Evolutionary conservation across 2,888 invertebrate genomes (phyloP).

Genomic region (Hanleya hanleyi): DNA sequence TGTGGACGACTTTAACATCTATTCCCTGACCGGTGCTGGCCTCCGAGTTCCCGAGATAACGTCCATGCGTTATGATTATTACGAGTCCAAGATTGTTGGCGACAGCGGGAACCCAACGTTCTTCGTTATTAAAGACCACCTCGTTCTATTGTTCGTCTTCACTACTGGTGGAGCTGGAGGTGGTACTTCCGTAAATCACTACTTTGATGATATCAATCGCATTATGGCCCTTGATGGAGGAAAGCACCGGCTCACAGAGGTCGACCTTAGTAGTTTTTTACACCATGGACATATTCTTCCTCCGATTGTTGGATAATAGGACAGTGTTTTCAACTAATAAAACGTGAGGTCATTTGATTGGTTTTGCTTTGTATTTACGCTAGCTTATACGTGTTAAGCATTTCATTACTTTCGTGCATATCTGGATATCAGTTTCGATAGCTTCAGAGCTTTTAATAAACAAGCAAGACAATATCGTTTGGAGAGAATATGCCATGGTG

Average conservation of each 20-base stretch:
- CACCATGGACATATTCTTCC: too few relatives aligned
- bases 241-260: constrained; percentile 43
- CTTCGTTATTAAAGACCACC: constrained; percentile 45
- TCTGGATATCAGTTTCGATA: too few relatives aligned
- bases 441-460: too few relatives aligned
- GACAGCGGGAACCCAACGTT: constrained; percentile 58
- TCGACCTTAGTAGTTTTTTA: constrained; percentile 40
- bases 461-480: too few relatives aligned
- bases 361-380: too few relatives aligned
- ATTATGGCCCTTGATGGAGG: constrained; percentile 45
- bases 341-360: too few relatives aligned
- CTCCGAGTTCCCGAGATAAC: constrained; percentile 15
- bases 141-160: constrained; percentile 51
- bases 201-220: constrained; percentile 47
- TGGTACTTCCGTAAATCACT: constrained; percentile 46
- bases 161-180: constrained; percentile 51
- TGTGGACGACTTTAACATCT: constrained; percentile 41
- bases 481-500: too few relatives aligned
- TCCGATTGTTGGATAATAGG: too few relatives aligned
- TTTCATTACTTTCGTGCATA: too few relatives aligned
- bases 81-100: constrained; percentile 48
- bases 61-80: constrained; percentile 39
- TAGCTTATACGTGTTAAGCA: too few relatives aligned
- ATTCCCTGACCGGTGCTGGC: constrained; percentile 34
- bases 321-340: too few relatives aligned